These are phyloP conservation scores for Anarsia innoxiella DNA, from an alignment of 2,888 invertebrate species.

Conservation along the genomic window DNA sequence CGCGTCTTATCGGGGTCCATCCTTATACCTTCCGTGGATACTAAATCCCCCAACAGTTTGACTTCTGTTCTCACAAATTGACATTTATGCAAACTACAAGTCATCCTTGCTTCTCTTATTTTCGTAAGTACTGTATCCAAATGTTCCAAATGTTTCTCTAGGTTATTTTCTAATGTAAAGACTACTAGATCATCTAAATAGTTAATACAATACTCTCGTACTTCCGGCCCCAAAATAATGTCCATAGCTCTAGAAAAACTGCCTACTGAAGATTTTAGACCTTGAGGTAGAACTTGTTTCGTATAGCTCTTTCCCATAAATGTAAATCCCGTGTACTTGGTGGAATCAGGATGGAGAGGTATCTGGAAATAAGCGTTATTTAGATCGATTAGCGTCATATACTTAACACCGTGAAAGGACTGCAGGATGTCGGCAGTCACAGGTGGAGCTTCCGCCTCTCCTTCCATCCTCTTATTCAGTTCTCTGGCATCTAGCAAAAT, in stretches of 20 bases:
- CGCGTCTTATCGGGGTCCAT: slow-evolving; percentile 16
- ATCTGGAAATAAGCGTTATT: slow-evolving; percentile 22
- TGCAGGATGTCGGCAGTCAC: slow-evolving; percentile 21
- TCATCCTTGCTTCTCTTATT: slow-evolving; percentile 9
- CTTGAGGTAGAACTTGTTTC: slow-evolving; percentile 14
- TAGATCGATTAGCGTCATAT: slow-evolving; percentile 21
- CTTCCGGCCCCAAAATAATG: slow-evolving; percentile 11
- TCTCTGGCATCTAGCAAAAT: slow-evolving; percentile 4
- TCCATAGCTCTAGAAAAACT: slow-evolving; percentile 14
- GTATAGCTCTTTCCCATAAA: slow-evolving; percentile 14
- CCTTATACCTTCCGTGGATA: slow-evolving; percentile 9
- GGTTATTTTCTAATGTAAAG: slow-evolving; percentile 7
- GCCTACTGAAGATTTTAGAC: slow-evolving; percentile 15
- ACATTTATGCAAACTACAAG: slow-evolving; percentile 14
- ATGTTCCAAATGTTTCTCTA: slow-evolving; percentile 13
- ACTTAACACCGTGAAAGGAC: slow-evolving; percentile 19
- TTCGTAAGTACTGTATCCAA: slow-evolving; percentile 7
- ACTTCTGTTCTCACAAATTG: slow-evolving; percentile 10
- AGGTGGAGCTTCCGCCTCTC: slow-evolving; percentile 25
- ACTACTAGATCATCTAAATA: slow-evolving; percentile 16
- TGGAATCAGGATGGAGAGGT: slow-evolving; percentile 4
- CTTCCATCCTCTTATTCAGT: slow-evolving; percentile 14
- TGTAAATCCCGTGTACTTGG: slow-evolving; percentile 16
- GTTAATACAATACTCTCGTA: slow-evolving; percentile 13
- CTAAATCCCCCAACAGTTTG: slow-evolving; percentile 13